These are phyloP conservation scores for Pachliopta kotzebuea DNA, from an alignment of 2,888 invertebrate species.

Conservation along the genomic window DNA sequence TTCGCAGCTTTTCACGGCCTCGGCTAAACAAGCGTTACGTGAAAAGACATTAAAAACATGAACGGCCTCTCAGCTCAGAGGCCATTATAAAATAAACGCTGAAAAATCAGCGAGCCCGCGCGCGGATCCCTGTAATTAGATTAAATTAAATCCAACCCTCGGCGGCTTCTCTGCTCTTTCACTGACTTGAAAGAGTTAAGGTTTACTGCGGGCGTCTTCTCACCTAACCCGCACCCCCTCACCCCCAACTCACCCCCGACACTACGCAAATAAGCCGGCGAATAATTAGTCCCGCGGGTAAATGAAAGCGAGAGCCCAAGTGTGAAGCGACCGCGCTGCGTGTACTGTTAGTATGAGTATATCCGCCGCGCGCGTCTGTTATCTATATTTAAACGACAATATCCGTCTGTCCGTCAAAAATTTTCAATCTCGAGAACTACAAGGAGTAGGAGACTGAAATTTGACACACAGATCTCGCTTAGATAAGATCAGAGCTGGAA, in stretches of 20 bases:
- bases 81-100: slow-evolving; percentile 17
- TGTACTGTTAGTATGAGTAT: no score
- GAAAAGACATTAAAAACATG: background rate
- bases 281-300: slow-evolving; percentile 73
- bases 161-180: slow-evolving; percentile 19
- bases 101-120: slow-evolving; percentile 8
- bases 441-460: no score
- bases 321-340: slow-evolving; percentile 30
- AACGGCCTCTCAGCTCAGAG: background rate
- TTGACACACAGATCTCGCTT: no score
- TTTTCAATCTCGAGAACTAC: no score
- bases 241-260: slow-evolving; percentile 21
- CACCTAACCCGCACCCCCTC: slow-evolving; percentile 41
- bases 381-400: no score
- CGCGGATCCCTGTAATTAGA: slow-evolving; percentile 23
- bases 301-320: slow-evolving; percentile 51
- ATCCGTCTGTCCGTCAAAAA: no score
- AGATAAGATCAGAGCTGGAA: no score
- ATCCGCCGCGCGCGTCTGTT: no score
- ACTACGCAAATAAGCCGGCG: slow-evolving; percentile 51
- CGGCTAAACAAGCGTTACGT: no score
- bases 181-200: slow-evolving; percentile 58
- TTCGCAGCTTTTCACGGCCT: no score
- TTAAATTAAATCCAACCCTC: slow-evolving; percentile 23
- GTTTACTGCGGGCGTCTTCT: slow-evolving; percentile 50